These are phyloP conservation scores for Stegana nigrithorax DNA, from an alignment of 2,888 invertebrate species.

Conservation along the genomic window DNA sequence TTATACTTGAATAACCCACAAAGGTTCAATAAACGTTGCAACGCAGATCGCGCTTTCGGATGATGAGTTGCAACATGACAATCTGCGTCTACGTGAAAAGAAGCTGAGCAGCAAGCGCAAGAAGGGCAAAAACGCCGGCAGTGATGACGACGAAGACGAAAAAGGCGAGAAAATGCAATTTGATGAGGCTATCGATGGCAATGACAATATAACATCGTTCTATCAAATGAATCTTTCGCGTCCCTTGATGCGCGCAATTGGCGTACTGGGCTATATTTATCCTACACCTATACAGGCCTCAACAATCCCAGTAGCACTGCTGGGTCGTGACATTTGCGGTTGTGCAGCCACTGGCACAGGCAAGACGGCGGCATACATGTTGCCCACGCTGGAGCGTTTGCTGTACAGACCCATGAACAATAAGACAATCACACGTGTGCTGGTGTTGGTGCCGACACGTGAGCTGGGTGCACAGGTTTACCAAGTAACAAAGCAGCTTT, in stretches of 20 bases:
- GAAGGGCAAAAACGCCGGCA: constrained; percentile 66
- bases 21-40: background rate
- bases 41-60: constrained; percentile 76
- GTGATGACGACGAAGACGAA: constrained; percentile 69
- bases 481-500: constrained; percentile 89
- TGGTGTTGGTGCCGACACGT: constrained; percentile 95
- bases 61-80: constrained; percentile 81
- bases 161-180: constrained; percentile 70
- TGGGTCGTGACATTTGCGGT: constrained; percentile 95
- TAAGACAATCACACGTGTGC: constrained; percentile 80
- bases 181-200: constrained; percentile 75
- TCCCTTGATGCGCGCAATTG: constrained; percentile 91
- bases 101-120: constrained; percentile 72
- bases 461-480: constrained; percentile 98
- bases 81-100: constrained; percentile 76
- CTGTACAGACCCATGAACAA: constrained; percentile 84
- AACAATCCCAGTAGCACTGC: constrained; percentile 92
- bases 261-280: constrained; percentile 87
- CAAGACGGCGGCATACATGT: constrained; percentile 98
- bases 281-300: constrained; percentile 98
- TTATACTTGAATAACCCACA: background rate
- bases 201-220: constrained; percentile 78
- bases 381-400: constrained; percentile 94
- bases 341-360: constrained; percentile 99
- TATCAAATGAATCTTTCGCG: constrained; percentile 97